Percentiles rank a stretch among this genome's conserved stretches.
phyloP scores from a whole-genome alignment of 2,113 vertebrate species.

The Cephalophus harveyi region DNA sequence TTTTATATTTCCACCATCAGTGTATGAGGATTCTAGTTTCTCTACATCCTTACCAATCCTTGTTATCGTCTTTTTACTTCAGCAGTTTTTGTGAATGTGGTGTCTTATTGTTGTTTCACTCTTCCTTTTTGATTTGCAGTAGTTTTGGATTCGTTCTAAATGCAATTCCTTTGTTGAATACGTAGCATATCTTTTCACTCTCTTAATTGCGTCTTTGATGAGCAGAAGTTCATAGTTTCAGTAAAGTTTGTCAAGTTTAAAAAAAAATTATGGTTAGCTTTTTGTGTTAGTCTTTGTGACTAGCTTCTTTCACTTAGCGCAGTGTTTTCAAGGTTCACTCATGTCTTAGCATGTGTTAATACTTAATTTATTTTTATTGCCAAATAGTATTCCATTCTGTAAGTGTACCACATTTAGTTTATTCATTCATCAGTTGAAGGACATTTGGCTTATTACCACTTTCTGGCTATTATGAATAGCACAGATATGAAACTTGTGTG shows the following conservation, averaged over 20 bases:
- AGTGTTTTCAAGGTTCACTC: not conserved
- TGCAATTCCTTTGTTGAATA: not conserved
- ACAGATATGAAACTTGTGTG: not conserved
- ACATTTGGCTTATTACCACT: not conserved
- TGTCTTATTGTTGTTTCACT: not conserved
- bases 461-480: not conserved
- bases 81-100: not conserved
- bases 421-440: not conserved
- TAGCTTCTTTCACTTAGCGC: not conserved
- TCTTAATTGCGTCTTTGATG: slow-evolving; percentile 14
- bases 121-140: not conserved
- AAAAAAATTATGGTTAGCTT: not conserved
- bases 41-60: not conserved
- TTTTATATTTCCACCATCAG: not conserved
- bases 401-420: not conserved
- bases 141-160: not conserved
- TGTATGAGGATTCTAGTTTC: not conserved
- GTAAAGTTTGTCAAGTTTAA: not conserved
- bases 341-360: not conserved
- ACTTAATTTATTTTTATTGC: not conserved
- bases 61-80: not conserved
- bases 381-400: not conserved
- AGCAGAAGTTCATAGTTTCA: not conserved
- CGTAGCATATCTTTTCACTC: not conserved
- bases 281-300: not conserved